These are phyloP conservation scores for Malachius bipustulatus DNA, from an alignment of 2,888 invertebrate genomes.

Conservation along the genomic window DNA sequence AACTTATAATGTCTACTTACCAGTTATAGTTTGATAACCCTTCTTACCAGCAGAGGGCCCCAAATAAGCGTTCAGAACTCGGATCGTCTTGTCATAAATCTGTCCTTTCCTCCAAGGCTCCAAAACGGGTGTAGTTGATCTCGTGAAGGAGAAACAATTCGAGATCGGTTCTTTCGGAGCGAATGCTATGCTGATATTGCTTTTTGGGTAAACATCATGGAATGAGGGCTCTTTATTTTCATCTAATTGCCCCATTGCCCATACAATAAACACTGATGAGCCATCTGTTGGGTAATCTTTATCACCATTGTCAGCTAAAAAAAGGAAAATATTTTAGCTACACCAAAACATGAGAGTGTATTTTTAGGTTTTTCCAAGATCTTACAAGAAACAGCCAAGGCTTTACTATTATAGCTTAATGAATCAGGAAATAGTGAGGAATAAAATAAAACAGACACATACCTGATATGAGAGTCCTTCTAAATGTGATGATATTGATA, in stretches of 20 bases:
- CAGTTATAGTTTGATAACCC: conserved; percentile 63
- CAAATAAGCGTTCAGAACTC: conserved; percentile 67
- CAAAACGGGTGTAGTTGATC: conserved; percentile 23
- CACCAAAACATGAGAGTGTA: neutral
- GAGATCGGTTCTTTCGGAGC: conserved; percentile 50
- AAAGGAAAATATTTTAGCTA: conserved; percentile 6
- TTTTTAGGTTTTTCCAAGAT: too few species aligned
- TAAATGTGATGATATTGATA: conserved; percentile 66
- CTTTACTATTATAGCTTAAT: too few species aligned
- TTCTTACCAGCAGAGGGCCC: conserved; percentile 75
- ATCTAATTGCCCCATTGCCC: conserved; percentile 76
- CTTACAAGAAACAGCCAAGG: too few species aligned
- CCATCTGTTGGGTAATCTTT: conserved; percentile 55
- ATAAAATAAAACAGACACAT: conserved; percentile 17
- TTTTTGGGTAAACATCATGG: conserved; percentile 68
- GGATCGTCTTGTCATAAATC: conserved; percentile 56
- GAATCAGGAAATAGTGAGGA: conserved; percentile 4
- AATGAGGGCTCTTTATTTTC: conserved; percentile 67
- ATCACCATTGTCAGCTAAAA: conserved; percentile 63
- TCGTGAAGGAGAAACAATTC: conserved; percentile 66
- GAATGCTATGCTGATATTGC: conserved; percentile 54
- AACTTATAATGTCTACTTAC: conserved; percentile 29
- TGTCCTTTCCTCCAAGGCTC: conserved; percentile 50
- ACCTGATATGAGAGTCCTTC: conserved; percentile 65
- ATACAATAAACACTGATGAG: conserved; percentile 49